Percentiles rank a stretch among this genome's conserved stretches.
These are phyloP conservation scores for Agriotes lineatus DNA, from an alignment of 2,888 invertebrate species.

Conservation along the genomic window DNA sequence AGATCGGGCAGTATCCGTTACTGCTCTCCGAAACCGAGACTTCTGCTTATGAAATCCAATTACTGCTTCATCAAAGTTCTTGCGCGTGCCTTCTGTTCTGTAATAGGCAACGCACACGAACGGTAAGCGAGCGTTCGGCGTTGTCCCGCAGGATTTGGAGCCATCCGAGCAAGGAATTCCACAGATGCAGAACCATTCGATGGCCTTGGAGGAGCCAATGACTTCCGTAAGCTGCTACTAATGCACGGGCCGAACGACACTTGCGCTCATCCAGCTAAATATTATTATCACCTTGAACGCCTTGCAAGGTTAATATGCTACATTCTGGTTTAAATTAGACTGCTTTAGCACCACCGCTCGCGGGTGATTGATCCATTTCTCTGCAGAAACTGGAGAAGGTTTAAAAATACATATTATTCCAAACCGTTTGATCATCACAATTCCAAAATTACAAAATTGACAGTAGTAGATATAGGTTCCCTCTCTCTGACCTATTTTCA, in stretches of 20 bases:
- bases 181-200: slow-evolving; percentile 42
- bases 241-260: slow-evolving; percentile 58
- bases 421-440: too few relatives aligned
- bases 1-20: neutral
- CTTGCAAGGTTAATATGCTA: slow-evolving; percentile 50
- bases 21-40: neutral
- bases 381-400: too few relatives aligned
- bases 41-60: slow-evolving; percentile 12
- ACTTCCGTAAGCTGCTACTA: slow-evolving; percentile 56
- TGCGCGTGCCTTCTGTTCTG: slow-evolving; percentile 15
- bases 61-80: slow-evolving; percentile 13
- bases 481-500: too few relatives aligned
- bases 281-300: slow-evolving; percentile 19
- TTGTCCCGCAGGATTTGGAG: slow-evolving; percentile 36
- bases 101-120: slow-evolving; percentile 23
- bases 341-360: too few relatives aligned
- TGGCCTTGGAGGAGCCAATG: slow-evolving; percentile 60
- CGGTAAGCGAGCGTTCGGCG: slow-evolving; percentile 20
- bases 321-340: slow-evolving; percentile 32
- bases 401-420: too few relatives aligned
- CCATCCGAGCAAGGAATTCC: slow-evolving; percentile 47
- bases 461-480: too few relatives aligned
- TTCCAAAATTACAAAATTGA: too few relatives aligned
- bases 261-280: slow-evolving; percentile 53
- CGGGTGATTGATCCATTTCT: too few relatives aligned